Base-by-base conservation (phyloP, 1,140 invertebrate genomes). In the Listronotus oregonensis region DNA sequence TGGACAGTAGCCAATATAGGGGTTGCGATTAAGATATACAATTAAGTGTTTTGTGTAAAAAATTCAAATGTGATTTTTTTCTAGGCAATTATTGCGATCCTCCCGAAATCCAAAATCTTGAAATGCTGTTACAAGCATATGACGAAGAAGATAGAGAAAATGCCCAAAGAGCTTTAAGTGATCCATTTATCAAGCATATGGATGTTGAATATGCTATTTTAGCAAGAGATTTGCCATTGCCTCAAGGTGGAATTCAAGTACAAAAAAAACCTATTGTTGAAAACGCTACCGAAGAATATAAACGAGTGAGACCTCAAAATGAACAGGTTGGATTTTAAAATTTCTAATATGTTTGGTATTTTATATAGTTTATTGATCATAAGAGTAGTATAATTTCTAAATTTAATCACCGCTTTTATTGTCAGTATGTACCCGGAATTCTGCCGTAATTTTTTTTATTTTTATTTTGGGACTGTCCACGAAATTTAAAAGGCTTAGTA, bases 141-240 rank as follows among this genome's bases (percentile, higher is more conserved):
- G 95, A 97, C 71, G 91, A 96, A 69, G 92, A 96, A 73, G 95
- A 98, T 78, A 84, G 89, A 0, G 92, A 96, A 50, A 81, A 84
- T 8, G 92, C 91, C 0, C 82, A 85, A 44, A 79, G 82, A 55
- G 92, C 92, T 4, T 80, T 97, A 1, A 88, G 89, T 49, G 87
- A 86, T 74, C 89, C 95, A 3, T 96, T 97, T 76, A 96, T 98
- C 57, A 91, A 93, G 66, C 93, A 94, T 72, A 95, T 97, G 94
- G 95, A 98, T 77, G 91, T 96, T 27, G 95, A 96, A 74, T 97
- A 96, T 79, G 85, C 93, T 0, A 87, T 90, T 72, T 80, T 97
- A 54, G 93, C 94, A 0, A 80, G 89, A 66, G 87, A 88, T 68
- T 82, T 96, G 71, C 88, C 87, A 17, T 77, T 93, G 65, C 92